Base-by-base conservation (phyloP, 2,888 invertebrate genomes). In the Leistus spinibarbis region DNA sequence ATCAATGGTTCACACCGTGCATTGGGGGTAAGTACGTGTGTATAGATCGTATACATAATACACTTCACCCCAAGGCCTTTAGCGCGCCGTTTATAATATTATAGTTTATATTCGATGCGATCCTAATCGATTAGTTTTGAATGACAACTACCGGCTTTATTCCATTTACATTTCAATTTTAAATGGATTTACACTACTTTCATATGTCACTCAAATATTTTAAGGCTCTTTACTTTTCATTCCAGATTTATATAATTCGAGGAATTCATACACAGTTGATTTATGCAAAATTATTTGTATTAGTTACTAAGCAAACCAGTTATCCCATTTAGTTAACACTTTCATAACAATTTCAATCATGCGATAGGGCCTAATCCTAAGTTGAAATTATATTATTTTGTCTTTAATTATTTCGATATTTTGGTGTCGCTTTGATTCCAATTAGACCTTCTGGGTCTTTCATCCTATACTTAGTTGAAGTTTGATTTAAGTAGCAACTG, bases 1-100 rank as follows among this genome's bases (percentile, higher is more conserved):
- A 74, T 74, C 74, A 74, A 67, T 68, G 67, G 60, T 62, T 53
- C 56, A 23, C 66, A 66, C 65, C 24, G 70, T 70, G n/a, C n/a
- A 70, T 72, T 72, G 40, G 40, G 40, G 40, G 40, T 40, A 40
- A 10, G 40, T 40, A 40, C 40, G 40, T 40, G 40, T 40, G 40
- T 40, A 40, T 40, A 10, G 3, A n/a, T n/a, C 13, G 40, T 40
- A 40, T 13, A 40, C 40, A 40, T 40, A 40, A 40, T 40, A 40
- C 5, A 40, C 40, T 40, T 5, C 40, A 40, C 40, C 24, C 24
- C 13, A 40, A 7, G 7, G 40, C 40, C n/a, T n/a, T n/a, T 40
- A 40, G 13, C 7, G 7, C 40, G 40, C 13, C 40, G 40, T 7
- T 40, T 13, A 40, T 40, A 40, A 40, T 40, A 40, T 40, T 40